Conservation (phyloP, 2,888 invertebrate species). For the Lasioglossum marginatum region DNA sequence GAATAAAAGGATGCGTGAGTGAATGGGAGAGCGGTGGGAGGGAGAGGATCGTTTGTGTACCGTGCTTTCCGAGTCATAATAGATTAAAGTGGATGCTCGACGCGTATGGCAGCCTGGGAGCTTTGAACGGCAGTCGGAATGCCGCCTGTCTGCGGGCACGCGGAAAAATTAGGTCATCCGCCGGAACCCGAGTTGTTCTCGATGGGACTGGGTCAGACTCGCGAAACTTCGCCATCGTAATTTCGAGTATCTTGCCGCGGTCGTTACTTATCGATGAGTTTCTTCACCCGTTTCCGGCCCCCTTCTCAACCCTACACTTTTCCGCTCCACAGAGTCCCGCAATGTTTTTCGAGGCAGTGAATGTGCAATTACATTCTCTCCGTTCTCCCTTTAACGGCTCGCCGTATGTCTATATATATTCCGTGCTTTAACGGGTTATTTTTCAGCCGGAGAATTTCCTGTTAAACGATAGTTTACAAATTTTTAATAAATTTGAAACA, state of each 20-base stretch:
- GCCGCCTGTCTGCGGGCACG: conserved; percentile 35
- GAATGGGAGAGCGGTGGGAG: conserved; percentile 18
- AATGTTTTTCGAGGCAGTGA: conserved; percentile 1
- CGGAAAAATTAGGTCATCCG: conserved; percentile 35
- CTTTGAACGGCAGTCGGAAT: conserved; percentile 21
- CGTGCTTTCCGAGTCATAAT: conserved; percentile 32
- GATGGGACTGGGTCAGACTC: conserved; percentile 27
- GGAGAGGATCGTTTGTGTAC: conserved; percentile 12
- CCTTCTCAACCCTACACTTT: background rate
- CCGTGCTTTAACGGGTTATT: background rate
- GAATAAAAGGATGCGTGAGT: conserved; percentile 34
- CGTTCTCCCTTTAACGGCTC: background rate
- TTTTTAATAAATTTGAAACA: background rate
- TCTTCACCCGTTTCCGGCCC: background rate
- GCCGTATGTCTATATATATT: background rate
- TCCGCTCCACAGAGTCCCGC: background rate
- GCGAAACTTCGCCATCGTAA: conserved; percentile 21
- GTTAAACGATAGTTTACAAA: background rate
- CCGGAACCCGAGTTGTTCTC: conserved; percentile 19
- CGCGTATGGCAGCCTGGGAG: conserved; percentile 27
- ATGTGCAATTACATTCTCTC: conserved; percentile 8
- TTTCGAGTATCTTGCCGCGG: conserved; percentile 14
- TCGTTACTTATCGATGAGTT: conserved; percentile 21
- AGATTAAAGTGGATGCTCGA: conserved; percentile 42
- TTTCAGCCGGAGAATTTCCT: background rate